phyloP scores from a whole-genome alignment of 2,113 vertebrate species.

The Tenrec ecaudatus region DNA sequence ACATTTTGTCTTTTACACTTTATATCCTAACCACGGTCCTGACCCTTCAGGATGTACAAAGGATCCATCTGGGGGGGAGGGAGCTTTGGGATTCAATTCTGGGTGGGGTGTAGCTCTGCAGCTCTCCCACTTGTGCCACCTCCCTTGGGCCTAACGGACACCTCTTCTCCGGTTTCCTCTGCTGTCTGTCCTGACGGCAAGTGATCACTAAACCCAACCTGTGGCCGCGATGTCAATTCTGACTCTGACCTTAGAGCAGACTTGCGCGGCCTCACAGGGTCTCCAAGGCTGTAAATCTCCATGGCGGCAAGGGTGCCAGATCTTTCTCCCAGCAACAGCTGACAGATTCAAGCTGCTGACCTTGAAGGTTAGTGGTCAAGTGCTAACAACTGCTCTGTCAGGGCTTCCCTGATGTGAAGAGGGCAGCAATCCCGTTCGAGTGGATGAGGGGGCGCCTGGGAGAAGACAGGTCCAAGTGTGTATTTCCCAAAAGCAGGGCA shows the following conservation, averaged over 20 bases:
- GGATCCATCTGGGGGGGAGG: background rate
- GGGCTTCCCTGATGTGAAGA: background rate
- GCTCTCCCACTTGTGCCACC: background rate
- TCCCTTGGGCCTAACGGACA: background rate
- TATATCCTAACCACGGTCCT: background rate
- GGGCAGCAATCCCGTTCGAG: background rate
- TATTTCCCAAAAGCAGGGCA: background rate
- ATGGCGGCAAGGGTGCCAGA: too few relatives aligned
- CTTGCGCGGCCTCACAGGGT: background rate
- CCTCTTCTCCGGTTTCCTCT: background rate
- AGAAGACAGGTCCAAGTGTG: background rate
- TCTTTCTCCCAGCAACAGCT: background rate
- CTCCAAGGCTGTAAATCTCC: too few relatives aligned
- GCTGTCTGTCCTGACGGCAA: background rate
- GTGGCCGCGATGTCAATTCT: background rate
- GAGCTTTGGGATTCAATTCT: background rate
- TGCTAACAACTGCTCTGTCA: background rate
- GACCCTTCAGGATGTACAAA: background rate
- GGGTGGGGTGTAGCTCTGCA: background rate
- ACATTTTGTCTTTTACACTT: background rate
- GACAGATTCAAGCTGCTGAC: background rate
- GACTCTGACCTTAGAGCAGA: too few relatives aligned
- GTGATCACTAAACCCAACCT: background rate
- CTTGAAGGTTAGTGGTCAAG: too few relatives aligned
- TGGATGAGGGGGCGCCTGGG: background rate